Conservation (phyloP, 2,888 invertebrate species). For the Sinodicranocentrus sp. region DNA sequence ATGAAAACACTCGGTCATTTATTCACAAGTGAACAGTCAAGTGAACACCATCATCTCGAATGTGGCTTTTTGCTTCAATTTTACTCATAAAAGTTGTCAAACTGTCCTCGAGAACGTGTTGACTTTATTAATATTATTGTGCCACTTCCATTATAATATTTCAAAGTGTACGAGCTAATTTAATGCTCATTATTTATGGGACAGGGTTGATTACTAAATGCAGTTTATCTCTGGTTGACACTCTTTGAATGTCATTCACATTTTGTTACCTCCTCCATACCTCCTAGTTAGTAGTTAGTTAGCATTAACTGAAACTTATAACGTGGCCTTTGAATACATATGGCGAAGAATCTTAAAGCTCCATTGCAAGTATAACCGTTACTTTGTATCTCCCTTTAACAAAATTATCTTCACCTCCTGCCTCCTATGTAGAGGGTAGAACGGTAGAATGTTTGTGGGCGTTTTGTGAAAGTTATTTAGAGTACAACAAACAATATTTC, state of each 20-base stretch:
- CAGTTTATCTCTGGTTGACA: slow-evolving; percentile 4
- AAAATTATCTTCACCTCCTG: background rate
- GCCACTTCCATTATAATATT: slow-evolving; percentile 3
- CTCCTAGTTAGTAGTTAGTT: too few species aligned
- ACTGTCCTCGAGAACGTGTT: background rate
- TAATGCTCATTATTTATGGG: slow-evolving; percentile 9
- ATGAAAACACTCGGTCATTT: slow-evolving; percentile 17
- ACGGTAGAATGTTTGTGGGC: slow-evolving; percentile 36
- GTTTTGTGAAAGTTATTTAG: slow-evolving; percentile 51
- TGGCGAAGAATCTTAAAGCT: too few species aligned
- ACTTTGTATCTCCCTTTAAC: too few species aligned
- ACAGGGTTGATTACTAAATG: background rate
- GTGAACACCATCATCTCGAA: too few species aligned
- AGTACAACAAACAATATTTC: slow-evolving; percentile 7
- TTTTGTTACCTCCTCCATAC: background rate
- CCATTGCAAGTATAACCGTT: too few species aligned
- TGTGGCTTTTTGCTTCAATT: too few species aligned
- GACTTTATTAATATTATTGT: slow-evolving; percentile 12
- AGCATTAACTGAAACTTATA: too few species aligned
- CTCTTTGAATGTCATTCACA: background rate
- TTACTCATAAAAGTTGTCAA: background rate
- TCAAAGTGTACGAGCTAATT: slow-evolving; percentile 3
- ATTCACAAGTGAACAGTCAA: background rate
- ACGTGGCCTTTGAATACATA: too few species aligned
- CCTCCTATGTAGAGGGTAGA: too few species aligned